Conservation (phyloP, 2,797 vertebrate genomes). For the Chromobotia macracanthus region DNA sequence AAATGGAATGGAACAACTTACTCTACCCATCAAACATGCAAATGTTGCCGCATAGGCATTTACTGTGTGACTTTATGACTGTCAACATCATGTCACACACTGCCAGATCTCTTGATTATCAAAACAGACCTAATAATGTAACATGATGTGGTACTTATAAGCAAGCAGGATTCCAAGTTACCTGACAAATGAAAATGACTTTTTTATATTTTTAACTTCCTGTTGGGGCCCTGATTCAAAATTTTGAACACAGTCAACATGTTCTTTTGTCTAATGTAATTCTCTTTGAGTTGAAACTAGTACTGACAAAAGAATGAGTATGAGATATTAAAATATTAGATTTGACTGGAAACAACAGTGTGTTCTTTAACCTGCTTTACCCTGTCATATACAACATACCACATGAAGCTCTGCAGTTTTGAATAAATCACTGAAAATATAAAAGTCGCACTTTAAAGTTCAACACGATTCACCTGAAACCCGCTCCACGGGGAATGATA, state of each 20-base stretch:
- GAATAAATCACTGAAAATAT: conserved; percentile 45
- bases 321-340: no score
- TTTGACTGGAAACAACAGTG: no score
- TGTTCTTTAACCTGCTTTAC: no score
- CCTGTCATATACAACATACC: no score
- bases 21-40: background rate
- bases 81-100: background rate
- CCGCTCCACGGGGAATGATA: conserved; percentile 59
- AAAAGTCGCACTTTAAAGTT: conserved; percentile 43
- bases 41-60: background rate
- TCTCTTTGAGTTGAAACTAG: no score
- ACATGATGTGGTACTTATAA: background rate
- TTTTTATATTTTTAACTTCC: no score
- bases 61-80: background rate
- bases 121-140: background rate
- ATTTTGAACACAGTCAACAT: no score
- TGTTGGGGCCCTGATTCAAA: no score
- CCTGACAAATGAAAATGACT: background rate
- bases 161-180: background rate
- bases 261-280: no score
- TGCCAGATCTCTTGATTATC: conserved; percentile 7
- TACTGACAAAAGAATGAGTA: no score
- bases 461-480: conserved; percentile 63
- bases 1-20: conserved; percentile 14
- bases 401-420: no score